Base-by-base conservation (phyloP, 2,888 invertebrate species). In the Agrochola lychnidis region DNA sequence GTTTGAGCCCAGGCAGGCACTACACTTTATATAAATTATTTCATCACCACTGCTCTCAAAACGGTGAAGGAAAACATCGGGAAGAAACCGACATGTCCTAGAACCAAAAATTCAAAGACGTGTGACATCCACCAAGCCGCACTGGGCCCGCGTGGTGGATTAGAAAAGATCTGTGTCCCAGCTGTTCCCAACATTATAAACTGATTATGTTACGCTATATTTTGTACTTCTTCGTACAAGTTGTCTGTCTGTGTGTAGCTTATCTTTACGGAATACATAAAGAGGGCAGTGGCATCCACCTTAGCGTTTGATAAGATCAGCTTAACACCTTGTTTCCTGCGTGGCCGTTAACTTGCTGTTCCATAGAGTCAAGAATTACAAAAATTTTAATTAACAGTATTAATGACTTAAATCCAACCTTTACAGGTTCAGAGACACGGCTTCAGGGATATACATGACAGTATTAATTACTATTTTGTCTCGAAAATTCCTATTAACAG, bases 291-390 rank as follows among this genome's bases (percentile, higher is more conserved):
- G 70, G 68, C 81, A 70, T 59, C 40, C 59, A 45, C 56, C 64
- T 61, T 9, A 45, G 2, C n/a, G 6, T 25, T n/a, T 59, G 81
- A 82, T 81, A 78, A 82, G 22, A 81, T 81, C 81, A 3, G 36
- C 68, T 59, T 14, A 78, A 70, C 62, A 78, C 78, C 64, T 59
- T 51, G 78, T 73, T 82, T 73, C 70, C 70, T 62, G 36, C 9
- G 25, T 22, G 51, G 57, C 82, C 81, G 81, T 70, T 77, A 73
- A 30, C 70, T 73, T 40, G 14, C 70, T 74, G 70, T 64, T 36
- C 70, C 16, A 3, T 56, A 25, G 30, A 63, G 25, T 57, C n/a
- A 30, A 57, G 2, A 25, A 56, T 30, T 12, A 72, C 36, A 56
- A 36, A 5, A 53, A 10, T 66, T 19, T 40, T 19, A 22, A 63